These are phyloP conservation scores for Hirtodrosophila alboralis DNA, from an alignment of 2,888 invertebrate genomes.

Conservation along the genomic window DNA sequence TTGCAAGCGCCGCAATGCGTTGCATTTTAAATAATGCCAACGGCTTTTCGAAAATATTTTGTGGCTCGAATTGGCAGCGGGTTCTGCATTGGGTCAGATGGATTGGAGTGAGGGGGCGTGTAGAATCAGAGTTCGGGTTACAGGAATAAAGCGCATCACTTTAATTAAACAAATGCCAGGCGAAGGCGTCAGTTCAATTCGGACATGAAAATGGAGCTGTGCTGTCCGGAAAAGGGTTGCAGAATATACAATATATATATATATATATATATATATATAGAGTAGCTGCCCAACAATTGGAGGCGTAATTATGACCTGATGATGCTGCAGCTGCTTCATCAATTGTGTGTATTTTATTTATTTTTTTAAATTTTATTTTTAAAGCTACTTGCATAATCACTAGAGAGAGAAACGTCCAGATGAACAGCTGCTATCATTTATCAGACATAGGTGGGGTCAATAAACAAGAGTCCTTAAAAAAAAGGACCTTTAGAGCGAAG, in stretches of 20 bases:
- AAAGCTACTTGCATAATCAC: constrained; percentile 44
- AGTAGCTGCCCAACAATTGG: not conserved
- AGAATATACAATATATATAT: too few species aligned
- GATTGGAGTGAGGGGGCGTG: not conserved
- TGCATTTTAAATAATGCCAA: constrained; percentile 79
- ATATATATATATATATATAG: too few species aligned
- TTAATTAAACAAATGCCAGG: constrained; percentile 76
- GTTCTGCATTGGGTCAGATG: not conserved
- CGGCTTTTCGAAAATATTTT: constrained; percentile 75
- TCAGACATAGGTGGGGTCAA: constrained; percentile 33
- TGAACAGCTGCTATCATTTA: constrained; percentile 35
- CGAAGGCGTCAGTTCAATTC: constrained; percentile 63
- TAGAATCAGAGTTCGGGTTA: constrained; percentile 3
- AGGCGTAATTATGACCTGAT: constrained; percentile 36
- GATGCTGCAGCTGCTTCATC: constrained; percentile 1
- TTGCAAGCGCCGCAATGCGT: constrained; percentile 76
- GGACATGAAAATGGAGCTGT: constrained; percentile 23
- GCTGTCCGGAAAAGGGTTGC: constrained; percentile 14
- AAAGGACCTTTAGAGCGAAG: constrained; percentile 4
- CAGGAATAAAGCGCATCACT: constrained; percentile 54
- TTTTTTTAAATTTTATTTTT: not conserved
- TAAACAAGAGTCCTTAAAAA: constrained; percentile 28
- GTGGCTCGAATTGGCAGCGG: constrained; percentile 40
- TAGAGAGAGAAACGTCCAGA: not conserved
- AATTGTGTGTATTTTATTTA: too few species aligned